Evolutionary conservation across 1,140 invertebrate genomes (phyloP), one percentile per base, ranked within the genome.

Genomic region (Ceratosolen fusciceps): DNA sequence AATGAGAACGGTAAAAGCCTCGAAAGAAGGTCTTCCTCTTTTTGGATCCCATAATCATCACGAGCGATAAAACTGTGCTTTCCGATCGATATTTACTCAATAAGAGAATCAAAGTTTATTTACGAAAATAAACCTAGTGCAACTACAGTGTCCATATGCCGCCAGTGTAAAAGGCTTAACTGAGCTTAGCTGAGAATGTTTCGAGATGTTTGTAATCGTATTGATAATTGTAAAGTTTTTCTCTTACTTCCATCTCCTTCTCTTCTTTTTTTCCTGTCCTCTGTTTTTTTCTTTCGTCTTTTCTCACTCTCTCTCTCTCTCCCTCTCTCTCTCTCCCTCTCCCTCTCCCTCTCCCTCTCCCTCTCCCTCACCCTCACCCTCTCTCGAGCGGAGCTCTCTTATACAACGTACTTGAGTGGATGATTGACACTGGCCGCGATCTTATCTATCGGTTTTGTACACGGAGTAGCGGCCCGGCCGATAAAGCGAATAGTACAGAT

Each of bases 361-460:
- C 12, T 43, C 5, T 43, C 12, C 12, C 39, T 43, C 12, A 7
- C 19, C 24, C 65, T 75, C 70, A 68, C 21, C 58, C 70, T 68
- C 37, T 19, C 39, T 34, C n/a, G n/a, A n/a, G n/a, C n/a, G n/a
- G n/a, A n/a, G 56, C 24, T 29, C 31, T 26, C 58, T 21, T 67
- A 24, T 67, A 67, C 67, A 70, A 49, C 21, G 60, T 67, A 34
- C 16, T 52, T 68, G 24, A 70, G 29, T 16, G 16, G 19, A 26
- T 60, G 67, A 71, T 34, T 71, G 75, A 71, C 65, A 71, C 24
- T 70, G 47, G 19, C 34, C 76, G n/a, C n/a, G 76, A 62, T 78
- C 1, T 43, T 77, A 78, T 70, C 67, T n/a, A 37, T 56, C n/a
- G 10, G 10, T 52, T 24, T 19, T 9, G 24, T 21, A 43, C 24